Evolutionary conservation across 2,113 vertebrate species (phyloP).

Genomic region (Chroicocephalus ridibundus): DNA sequence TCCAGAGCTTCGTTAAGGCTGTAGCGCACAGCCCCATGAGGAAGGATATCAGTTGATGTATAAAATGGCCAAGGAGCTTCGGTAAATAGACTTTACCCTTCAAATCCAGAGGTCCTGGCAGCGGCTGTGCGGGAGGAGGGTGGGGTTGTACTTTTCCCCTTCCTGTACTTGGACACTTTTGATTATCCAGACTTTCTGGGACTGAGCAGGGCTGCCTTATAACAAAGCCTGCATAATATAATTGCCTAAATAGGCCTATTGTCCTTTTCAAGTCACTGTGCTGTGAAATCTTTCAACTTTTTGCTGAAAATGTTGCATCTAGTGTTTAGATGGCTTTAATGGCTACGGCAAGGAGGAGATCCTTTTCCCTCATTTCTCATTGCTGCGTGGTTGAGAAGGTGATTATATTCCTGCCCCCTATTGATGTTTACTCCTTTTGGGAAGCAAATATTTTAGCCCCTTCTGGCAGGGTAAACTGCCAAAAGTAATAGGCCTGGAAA

Average conservation of each 20-base stretch:
- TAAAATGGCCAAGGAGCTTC: constrained; percentile 40
- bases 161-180: constrained; percentile 64
- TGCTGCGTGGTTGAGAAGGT: not conserved
- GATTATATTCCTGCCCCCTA: not conserved
- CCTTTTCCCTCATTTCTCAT: not conserved
- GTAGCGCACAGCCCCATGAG: not conserved
- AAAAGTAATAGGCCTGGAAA: constrained; percentile 48
- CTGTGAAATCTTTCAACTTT: constrained; percentile 32
- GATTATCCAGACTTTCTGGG: constrained; percentile 63
- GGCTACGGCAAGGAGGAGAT: not conserved
- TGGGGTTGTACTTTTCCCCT: constrained; percentile 66
- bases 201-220: constrained; percentile 49
- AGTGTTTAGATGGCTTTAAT: not conserved
- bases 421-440: constrained; percentile 44
- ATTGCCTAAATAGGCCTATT: constrained; percentile 57
- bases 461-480: constrained; percentile 51
- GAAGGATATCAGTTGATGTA: constrained; percentile 34
- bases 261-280: constrained; percentile 9
- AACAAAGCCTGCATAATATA: constrained; percentile 56
- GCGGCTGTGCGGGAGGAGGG: constrained; percentile 34
- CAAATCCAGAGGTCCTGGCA: constrained; percentile 53
- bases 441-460: constrained; percentile 45
- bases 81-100: constrained; percentile 46
- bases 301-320: not conserved
- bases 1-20: not conserved